Percentiles rank a stretch among this genome's conserved stretches.
Conservation (phyloP, 35 echinoderm and acorn worm species). For the Stichopus chloronotus region DNA sequence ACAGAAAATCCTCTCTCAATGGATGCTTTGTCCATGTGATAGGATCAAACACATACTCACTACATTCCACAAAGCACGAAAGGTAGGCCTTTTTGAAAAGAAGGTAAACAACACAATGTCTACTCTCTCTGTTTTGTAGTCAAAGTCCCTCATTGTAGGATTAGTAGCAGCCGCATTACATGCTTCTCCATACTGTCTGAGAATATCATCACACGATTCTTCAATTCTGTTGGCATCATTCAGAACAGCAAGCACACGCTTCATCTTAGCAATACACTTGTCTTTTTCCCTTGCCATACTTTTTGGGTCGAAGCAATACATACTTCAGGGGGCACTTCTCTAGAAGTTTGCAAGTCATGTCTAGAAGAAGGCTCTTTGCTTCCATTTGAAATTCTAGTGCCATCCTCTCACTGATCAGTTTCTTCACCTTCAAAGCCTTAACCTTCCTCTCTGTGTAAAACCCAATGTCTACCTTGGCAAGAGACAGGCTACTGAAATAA, state of each 20-base stretch:
- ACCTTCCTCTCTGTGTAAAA: slow-evolving; percentile 54
- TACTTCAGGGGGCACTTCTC: slow-evolving; percentile 69
- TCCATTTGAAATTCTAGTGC: slow-evolving; percentile 51
- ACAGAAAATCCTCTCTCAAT: slow-evolving; percentile 75
- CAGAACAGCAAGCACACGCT: slow-evolving; percentile 40
- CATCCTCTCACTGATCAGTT: slow-evolving; percentile 56
- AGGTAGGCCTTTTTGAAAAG: slow-evolving; percentile 1
- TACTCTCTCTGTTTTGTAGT: slow-evolving; percentile 54
- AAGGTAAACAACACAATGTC: slow-evolving; percentile 53
- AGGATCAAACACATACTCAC: slow-evolving; percentile 19
- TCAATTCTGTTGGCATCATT: slow-evolving; percentile 56
- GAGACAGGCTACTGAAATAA: slow-evolving; percentile 48
- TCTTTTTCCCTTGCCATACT: slow-evolving; percentile 54
- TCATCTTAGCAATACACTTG: slow-evolving; percentile 45
- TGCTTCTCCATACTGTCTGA: slow-evolving; percentile 49
- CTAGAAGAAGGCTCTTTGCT: slow-evolving; percentile 54
- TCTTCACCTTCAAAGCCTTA: slow-evolving; percentile 38
- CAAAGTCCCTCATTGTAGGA: slow-evolving; percentile 55
- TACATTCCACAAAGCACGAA: slow-evolving; percentile 11
- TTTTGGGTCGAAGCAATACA: slow-evolving; percentile 38
- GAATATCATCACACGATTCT: slow-evolving; percentile 49
- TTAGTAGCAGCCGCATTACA: slow-evolving; percentile 30
- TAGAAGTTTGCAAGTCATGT: slow-evolving; percentile 57
- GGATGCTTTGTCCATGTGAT: slow-evolving; percentile 72
- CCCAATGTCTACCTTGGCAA: slow-evolving; percentile 59